These are phyloP conservation scores for Chelonus insularis DNA, from an alignment of 1,140 invertebrate genomes.

Conservation along the genomic window DNA sequence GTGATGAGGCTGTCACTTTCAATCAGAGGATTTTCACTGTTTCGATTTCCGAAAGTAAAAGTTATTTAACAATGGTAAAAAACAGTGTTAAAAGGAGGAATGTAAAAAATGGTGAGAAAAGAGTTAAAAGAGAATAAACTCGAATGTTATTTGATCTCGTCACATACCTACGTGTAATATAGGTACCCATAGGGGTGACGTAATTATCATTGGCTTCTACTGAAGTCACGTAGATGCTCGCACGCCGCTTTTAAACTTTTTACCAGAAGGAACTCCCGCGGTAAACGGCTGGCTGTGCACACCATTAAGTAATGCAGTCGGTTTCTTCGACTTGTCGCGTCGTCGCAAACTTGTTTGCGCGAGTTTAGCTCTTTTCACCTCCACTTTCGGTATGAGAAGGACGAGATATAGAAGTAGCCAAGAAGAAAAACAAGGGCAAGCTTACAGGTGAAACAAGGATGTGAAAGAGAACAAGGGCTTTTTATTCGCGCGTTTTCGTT, in stretches of 20 bases:
- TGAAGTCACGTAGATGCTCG: constrained; percentile 23
- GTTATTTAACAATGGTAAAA: no score
- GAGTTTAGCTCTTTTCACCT: constrained; percentile 2
- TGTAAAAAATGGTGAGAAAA: no score
- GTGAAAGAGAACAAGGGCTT: constrained; percentile 24
- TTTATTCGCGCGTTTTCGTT: constrained; percentile 38
- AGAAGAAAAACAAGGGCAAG: constrained; percentile 4
- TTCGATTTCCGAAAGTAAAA: no score
- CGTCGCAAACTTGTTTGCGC: constrained; percentile 26
- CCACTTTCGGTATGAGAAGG: constrained; percentile 7
- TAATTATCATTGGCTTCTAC: constrained; percentile 42
- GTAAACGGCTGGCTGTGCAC: constrained; percentile 41
- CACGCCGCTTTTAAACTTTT: constrained; percentile 28
- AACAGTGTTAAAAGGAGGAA: no score
- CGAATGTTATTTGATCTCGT: neutral
- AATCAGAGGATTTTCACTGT: no score
- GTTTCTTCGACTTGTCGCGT: constrained; percentile 48
- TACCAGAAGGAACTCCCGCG: constrained; percentile 18
- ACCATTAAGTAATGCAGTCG: constrained; percentile 50
- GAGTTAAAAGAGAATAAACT: neutral
- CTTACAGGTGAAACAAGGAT: neutral
- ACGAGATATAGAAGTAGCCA: neutral
- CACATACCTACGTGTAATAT: neutral
- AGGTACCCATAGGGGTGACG: constrained; percentile 27
- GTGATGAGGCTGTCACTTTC: no score